Base-by-base conservation (phyloP, 2,888 invertebrate species). In the Volucella zonaria region DNA sequence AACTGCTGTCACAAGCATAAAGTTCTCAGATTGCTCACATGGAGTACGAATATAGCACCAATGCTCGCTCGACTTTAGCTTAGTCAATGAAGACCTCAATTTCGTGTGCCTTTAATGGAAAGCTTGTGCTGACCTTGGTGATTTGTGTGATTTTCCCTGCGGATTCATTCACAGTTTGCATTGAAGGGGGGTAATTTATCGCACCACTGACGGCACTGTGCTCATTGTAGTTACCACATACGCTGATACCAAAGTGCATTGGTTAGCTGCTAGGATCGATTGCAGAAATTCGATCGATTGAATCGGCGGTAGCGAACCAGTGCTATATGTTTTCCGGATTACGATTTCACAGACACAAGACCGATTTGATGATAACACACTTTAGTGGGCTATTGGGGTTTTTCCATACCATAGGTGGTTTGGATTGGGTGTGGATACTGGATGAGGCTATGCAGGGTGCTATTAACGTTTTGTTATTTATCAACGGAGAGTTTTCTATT, bases 281-380 rank as follows among this genome's bases (percentile, higher is more conserved):
- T 71, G 62, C 64, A 64, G 78, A 64, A 70, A 64, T 64, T 71
- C 58, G 62, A 71, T 64, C 68, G 18, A 8, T 18, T 52, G 31
- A 45, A 6, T 31, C n/a, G 8, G 31, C 6, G 8, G 59, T 31
- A 14, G 43, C 10, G 38, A 31, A 49, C n/a, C 14, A 47, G 14
- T 64, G 54, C 77, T 43, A 49, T 78, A 23, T 64, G 56, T 70
- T 78, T 78, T 64, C 70, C 77, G 77, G 77, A 78, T 70, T 78
- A 58, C 15, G 70, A 45, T 77, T 77, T 54, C 68, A 62, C 42
- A 31, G 6, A 54, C 61, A 54, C 47, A 38, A 67, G 61, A 52
- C 52, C 18, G 76, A 67, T 66, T 58, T 76, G 52, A 45, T 68
- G 76, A 76, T 67, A 68, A 40, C 6, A 62, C 14, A 58, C 31